Conservation (phyloP, 1,140 invertebrate genomes). For the Aphelenchoides besseyi region DNA sequence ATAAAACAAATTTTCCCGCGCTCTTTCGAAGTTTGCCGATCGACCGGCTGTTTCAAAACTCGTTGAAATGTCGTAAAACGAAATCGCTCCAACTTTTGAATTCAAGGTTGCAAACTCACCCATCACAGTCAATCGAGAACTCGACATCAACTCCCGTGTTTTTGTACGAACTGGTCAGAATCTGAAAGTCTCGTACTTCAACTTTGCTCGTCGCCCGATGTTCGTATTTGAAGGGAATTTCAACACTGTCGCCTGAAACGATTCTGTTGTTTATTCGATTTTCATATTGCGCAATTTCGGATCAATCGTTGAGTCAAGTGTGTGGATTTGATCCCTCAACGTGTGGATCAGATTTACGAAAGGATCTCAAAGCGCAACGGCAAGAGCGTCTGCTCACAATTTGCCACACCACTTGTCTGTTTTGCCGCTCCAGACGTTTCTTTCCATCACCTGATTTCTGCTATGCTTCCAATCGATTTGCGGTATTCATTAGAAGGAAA, state of each 20-base stretch:
- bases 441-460: too few relatives aligned
- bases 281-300: not conserved
- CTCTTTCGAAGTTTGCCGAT: too few relatives aligned
- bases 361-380: not conserved
- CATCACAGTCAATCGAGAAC: conserved; percentile 55
- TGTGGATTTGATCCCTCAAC: too few relatives aligned
- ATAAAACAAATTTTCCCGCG: too few relatives aligned
- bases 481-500: not conserved
- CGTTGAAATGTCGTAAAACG: not conserved
- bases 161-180: conserved; percentile 52
- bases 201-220: conserved; percentile 40
- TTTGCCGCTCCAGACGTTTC: too few relatives aligned
- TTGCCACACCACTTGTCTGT: not conserved
- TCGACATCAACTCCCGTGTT: conserved; percentile 51
- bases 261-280: conserved; percentile 8
- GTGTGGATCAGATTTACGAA: too few relatives aligned
- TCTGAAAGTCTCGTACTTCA: conserved; percentile 51
- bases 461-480: not conserved
- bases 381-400: not conserved
- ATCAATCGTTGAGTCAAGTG: not conserved
- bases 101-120: too few relatives aligned
- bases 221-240: conserved; percentile 58
- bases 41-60: not conserved
- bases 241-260: conserved; percentile 52
- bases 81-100: conserved; percentile 5